Evolutionary conservation across 2,113 vertebrate species (phyloP).

Genomic region (Ancistrus triradiatus): DNA sequence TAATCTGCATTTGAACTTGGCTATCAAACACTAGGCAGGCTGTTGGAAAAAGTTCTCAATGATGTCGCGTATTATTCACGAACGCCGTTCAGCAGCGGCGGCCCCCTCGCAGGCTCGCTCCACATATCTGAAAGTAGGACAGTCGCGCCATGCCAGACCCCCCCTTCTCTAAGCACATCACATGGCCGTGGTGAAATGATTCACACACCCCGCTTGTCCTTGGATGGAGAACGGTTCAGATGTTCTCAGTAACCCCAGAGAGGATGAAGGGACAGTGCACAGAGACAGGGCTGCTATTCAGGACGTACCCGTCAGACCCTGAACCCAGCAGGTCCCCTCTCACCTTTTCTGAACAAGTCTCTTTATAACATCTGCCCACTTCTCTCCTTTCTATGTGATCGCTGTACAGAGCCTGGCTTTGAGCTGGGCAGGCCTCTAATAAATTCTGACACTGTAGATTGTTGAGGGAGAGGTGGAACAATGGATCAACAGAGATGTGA

Average conservation of each 20-base stretch:
- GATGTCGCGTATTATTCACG: not conserved
- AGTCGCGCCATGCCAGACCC: slow-evolving; percentile 15
- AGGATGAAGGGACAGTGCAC: not conserved
- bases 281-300: slow-evolving; percentile 13
- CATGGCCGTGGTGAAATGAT: slow-evolving; percentile 7
- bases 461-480: slow-evolving; percentile 10
- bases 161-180: slow-evolving; percentile 1
- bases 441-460: slow-evolving; percentile 17
- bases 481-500: slow-evolving; percentile 19
- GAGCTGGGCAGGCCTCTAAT: slow-evolving; percentile 4
- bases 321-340: slow-evolving; percentile 5
- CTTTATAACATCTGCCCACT: slow-evolving; percentile 1
- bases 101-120: slow-evolving; percentile 1
- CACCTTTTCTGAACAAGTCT: not conserved
- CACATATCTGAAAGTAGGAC: slow-evolving; percentile 31
- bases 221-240: not conserved
- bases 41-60: slow-evolving; percentile 1
- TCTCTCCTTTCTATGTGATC: slow-evolving; percentile 9
- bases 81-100: not conserved
- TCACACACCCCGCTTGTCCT: slow-evolving; percentile 22
- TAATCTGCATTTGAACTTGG: slow-evolving; percentile 29
- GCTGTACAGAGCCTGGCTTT: not conserved
- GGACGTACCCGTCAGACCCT: not conserved
- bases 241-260: not conserved
- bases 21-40: not conserved